These are phyloP conservation scores for Melanerpes aurifrons DNA, from an alignment of 2,113 vertebrate species.

Conservation along the genomic window DNA sequence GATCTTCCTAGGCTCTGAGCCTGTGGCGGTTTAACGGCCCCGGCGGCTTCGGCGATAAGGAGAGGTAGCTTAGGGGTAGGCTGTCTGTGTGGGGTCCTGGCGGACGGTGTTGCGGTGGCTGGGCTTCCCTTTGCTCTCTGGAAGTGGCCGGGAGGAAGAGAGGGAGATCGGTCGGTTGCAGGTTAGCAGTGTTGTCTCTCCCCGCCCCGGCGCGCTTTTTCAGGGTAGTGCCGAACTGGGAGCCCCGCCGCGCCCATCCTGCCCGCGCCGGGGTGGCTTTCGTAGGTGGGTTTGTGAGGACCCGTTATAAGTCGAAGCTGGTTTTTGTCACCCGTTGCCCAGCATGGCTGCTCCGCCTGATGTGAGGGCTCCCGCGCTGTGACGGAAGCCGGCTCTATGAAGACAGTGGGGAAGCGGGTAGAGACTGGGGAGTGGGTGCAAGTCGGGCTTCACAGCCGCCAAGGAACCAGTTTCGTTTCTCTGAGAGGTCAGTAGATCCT, in stretches of 20 bases:
- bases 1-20: too few species aligned
- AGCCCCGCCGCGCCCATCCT: too few species aligned
- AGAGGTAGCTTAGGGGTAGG: background rate
- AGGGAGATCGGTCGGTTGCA: background rate
- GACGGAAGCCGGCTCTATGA: background rate
- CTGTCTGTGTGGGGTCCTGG: fast-evolving
- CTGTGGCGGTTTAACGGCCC: fast-evolving
- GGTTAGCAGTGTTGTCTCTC: background rate
- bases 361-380: background rate
- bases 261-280: background rate
- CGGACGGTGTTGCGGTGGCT: fast-evolving
- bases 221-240: background rate
- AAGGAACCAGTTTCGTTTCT: background rate
- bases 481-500: background rate
- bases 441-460: too few species aligned
- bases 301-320: background rate
- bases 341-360: fast-evolving
- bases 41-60: background rate
- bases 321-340: background rate
- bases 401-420: background rate
- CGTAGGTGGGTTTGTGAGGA: background rate
- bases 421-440: background rate
- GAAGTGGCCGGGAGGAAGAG: background rate
- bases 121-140: too few species aligned
- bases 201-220: too few species aligned